Base-by-base conservation (phyloP, 2,888 invertebrate species). In the Ornithoptera priamus region DNA sequence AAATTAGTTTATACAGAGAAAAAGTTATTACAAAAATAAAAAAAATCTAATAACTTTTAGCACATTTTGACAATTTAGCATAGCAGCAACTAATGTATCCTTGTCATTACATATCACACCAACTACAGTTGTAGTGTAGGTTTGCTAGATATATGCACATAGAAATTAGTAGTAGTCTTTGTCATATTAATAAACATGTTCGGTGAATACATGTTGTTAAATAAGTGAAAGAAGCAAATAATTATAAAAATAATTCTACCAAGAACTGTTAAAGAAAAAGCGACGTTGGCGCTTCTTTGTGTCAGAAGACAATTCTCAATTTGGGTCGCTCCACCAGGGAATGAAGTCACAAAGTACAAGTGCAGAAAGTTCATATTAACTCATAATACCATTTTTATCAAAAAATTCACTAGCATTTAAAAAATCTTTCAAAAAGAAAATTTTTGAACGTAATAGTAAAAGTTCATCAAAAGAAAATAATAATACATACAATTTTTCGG, bases 401-500 rank as follows among this genome's bases (percentile, higher is more conserved):
- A n/a, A 7, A 5, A 53, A 53, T n/a, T 18, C n/a, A n/a, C n/a
- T 1, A 7, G 18, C n/a, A 3, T 50, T 50, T 4, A 50, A 50
- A 53, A n/a, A 53, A 53, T n/a, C n/a, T n/a, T 8, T 15, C 0
- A 12, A 46, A 15, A 15, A 46, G 15, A 15, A 30, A 30, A 30
- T 4, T 30, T 30, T 30, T 30, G 30, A 4, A 30, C 30, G 30
- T 15, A 12, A 42, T 15, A 46, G 10, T 46, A 46, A 46, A 46
- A 15, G 46, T 46, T 46, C 46, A 46, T 2, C 46, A 15, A 46
- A 12, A 46, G 12, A 15, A 46, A 46, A 46, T 15, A 46, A 46
- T n/a, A n/a, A n/a, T 62, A 86, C 87, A 89, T 89, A 97, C 97
- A 94, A 95, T 93, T 97, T 97, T 81, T 98, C 97, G 0, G 97